Evolutionary conservation across 2,888 invertebrate genomes (phyloP).

Genomic region (Microchrysa polita): DNA sequence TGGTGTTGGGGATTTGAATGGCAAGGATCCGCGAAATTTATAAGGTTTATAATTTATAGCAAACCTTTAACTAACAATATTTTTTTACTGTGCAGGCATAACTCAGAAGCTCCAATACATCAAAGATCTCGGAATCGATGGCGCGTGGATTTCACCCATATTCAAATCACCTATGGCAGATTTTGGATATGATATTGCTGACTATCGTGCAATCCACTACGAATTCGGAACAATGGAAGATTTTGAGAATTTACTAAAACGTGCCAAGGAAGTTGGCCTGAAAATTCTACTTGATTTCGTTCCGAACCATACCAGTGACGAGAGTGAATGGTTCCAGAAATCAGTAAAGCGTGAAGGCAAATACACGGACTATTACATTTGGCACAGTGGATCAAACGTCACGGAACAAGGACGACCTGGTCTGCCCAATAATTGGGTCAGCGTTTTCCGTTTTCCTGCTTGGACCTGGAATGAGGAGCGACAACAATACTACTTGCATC

Average conservation of each 20-base stretch:
- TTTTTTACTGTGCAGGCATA: constrained; percentile 64
- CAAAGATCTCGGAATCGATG: constrained; percentile 67
- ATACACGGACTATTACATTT: constrained; percentile 80
- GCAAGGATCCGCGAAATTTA: constrained; percentile 60
- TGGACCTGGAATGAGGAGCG: constrained; percentile 71
- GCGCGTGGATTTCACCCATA: constrained; percentile 73
- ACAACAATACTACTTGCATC: constrained; percentile 72
- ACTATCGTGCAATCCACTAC: constrained; percentile 68
- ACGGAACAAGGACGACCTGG: constrained; percentile 54
- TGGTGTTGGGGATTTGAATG: constrained; percentile 87
- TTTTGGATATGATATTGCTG: constrained; percentile 73
- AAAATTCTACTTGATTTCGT: constrained; percentile 66
- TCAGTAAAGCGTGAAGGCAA: constrained; percentile 71
- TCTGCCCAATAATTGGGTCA: constrained; percentile 67
- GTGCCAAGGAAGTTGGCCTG: constrained; percentile 61
- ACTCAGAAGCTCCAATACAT: constrained; percentile 68
- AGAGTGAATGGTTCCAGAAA: constrained; percentile 82
- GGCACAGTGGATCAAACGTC: constrained; percentile 66
- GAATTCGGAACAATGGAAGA: constrained; percentile 70
- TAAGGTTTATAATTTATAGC: neutral
- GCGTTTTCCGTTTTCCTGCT: constrained; percentile 68
- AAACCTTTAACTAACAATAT: neutral
- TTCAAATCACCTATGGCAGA: constrained; percentile 72
- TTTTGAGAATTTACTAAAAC: constrained; percentile 64
- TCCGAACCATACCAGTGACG: constrained; percentile 73